Evolutionary conservation across 2,113 vertebrate species (phyloP).

Genomic region (Tenrec ecaudatus): DNA sequence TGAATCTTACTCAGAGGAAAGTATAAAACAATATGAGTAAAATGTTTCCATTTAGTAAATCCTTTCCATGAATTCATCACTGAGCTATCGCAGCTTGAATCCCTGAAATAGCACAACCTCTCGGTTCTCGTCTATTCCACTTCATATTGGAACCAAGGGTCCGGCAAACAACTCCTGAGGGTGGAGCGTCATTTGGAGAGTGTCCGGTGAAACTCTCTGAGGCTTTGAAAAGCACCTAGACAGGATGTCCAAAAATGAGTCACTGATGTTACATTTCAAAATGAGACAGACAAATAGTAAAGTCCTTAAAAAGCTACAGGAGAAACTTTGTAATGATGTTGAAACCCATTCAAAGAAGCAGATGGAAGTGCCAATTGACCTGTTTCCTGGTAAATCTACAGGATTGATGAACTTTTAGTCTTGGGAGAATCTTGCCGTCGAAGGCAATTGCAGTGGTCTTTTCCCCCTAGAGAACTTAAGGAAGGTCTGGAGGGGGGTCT

Average conservation of each 20-base stretch:
- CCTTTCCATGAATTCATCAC: not conserved
- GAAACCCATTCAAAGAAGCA: slow-evolving; percentile 20
- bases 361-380: not conserved
- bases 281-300: not conserved
- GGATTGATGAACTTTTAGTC: not conserved
- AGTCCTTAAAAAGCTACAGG: not conserved
- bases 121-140: slow-evolving; percentile 18
- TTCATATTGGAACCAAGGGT: slow-evolving; percentile 19
- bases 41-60: not conserved
- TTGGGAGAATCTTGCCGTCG: not conserved
- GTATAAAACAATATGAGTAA: not conserved
- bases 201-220: slow-evolving; percentile 42
- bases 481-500: not conserved
- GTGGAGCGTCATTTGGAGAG: not conserved
- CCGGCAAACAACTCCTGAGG: slow-evolving; percentile 25
- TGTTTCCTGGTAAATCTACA: not conserved
- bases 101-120: slow-evolving; percentile 24
- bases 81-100: not conserved
- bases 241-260: slow-evolving; percentile 7
- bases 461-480: not conserved
- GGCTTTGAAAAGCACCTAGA: slow-evolving; percentile 50
- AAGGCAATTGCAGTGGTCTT: not conserved
- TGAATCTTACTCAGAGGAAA: not conserved
- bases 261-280: slow-evolving; percentile 62
- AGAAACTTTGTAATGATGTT: slow-evolving; percentile 8